Percentiles rank a stretch among this genome's conserved stretches.
phyloP scores from a whole-genome alignment of 1,140 invertebrate species.

The Meloidogyne floridensis region DNA sequence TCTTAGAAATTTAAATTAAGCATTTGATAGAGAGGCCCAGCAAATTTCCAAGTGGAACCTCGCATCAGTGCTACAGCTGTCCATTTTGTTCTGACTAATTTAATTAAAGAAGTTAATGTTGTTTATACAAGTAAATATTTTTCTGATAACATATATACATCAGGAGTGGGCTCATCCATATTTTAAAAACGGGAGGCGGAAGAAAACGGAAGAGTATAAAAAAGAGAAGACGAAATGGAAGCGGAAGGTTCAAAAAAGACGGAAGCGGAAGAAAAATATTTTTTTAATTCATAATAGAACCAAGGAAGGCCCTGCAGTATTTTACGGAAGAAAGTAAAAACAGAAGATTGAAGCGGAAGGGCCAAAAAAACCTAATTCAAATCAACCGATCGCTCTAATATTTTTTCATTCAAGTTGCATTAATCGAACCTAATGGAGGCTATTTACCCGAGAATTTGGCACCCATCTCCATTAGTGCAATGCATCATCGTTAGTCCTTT shows the following conservation, averaged over 20 bases:
- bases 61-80: constrained; percentile 39
- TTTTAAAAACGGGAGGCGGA: too few relatives aligned
- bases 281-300: too few relatives aligned
- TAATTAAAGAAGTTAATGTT: constrained; percentile 29
- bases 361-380: too few relatives aligned
- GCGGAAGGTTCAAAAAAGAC: too few relatives aligned
- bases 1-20: background rate
- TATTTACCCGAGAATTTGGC: constrained; percentile 38
- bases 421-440: constrained; percentile 32
- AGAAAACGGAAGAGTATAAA: too few relatives aligned
- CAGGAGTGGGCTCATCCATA: too few relatives aligned
- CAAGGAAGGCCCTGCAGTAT: too few relatives aligned
- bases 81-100: constrained; percentile 47
- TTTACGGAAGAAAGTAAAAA: too few relatives aligned
- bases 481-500: constrained; percentile 28
- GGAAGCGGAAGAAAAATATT: too few relatives aligned
- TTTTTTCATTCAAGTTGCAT: background rate
- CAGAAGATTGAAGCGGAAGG: too few relatives aligned
- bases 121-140: constrained; percentile 16
- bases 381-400: background rate
- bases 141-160: too few relatives aligned
- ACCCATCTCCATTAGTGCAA: constrained; percentile 43
- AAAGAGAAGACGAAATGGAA: too few relatives aligned
- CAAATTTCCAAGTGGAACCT: constrained; percentile 24
- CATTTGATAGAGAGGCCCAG: constrained; percentile 36